phyloP scores from a whole-genome alignment of 2,113 vertebrate species.

The Lasiurus cinereus region DNA sequence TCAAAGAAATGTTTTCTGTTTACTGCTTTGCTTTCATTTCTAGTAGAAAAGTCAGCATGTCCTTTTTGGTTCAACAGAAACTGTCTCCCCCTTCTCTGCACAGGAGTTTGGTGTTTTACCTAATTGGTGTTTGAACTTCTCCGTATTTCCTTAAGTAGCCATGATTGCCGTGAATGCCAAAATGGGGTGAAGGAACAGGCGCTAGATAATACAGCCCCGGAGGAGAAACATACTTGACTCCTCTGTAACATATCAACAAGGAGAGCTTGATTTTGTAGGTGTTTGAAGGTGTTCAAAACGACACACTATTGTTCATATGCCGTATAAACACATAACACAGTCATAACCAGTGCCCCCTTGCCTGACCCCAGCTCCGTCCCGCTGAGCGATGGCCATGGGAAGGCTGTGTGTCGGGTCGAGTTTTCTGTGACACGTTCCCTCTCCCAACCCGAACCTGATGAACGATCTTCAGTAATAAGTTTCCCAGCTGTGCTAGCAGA shows the following conservation, averaged over 20 bases:
- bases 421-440: slow-evolving; percentile 48
- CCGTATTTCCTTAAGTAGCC: not conserved
- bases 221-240: not conserved
- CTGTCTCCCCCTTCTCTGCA: not conserved
- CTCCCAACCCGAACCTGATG: slow-evolving; percentile 50
- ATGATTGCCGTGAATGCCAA: not conserved
- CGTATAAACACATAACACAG: not conserved
- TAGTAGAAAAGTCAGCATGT: not conserved
- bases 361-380: not conserved
- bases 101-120: slow-evolving; percentile 48
- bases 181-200: not conserved
- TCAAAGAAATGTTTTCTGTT: slow-evolving; percentile 7
- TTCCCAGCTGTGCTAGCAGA: slow-evolving; percentile 72
- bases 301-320: not conserved
- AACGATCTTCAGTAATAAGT: slow-evolving; percentile 64
- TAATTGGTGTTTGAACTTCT: slow-evolving; percentile 13
- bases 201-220: not conserved
- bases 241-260: slow-evolving; percentile 12
- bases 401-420: not conserved
- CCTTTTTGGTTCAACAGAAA: slow-evolving; percentile 41
- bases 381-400: not conserved
- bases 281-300: not conserved
- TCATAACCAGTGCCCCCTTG: not conserved
- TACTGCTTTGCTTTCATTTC: not conserved
- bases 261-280: not conserved